A percentile compares a stretch with the other conserved stretches of the same genome.
Conservation (phyloP, 1,140 invertebrate species). For the Monochamus saltuarius region DNA sequence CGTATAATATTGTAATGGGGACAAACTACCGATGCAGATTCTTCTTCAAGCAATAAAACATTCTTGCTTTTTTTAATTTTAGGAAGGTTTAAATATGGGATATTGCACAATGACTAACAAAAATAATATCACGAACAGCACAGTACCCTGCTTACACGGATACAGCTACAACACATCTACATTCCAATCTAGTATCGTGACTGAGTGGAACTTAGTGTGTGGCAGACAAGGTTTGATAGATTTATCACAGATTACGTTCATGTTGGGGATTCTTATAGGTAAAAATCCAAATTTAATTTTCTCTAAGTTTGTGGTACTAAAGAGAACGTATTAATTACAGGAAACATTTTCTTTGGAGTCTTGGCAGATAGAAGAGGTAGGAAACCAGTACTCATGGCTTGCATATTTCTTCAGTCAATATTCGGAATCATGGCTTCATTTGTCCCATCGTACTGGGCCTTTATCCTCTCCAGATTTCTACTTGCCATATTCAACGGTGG, state of each 20-base stretch:
- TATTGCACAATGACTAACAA: conserved; percentile 31
- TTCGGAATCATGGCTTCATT: conserved; percentile 61
- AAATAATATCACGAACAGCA: not conserved
- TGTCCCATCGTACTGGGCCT: conserved; percentile 63
- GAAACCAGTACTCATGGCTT: conserved; percentile 41
- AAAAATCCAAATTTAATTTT: conserved; percentile 7
- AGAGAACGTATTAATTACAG: conserved; percentile 48
- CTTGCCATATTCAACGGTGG: conserved; percentile 70
- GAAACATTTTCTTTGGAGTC: conserved; percentile 57
- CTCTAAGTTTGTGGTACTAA: not conserved
- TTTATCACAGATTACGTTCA: conserved; percentile 55
- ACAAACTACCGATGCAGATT: too few relatives aligned
- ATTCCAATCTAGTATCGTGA: conserved; percentile 54
- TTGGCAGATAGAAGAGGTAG: conserved; percentile 54
- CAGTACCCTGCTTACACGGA: conserved; percentile 37
- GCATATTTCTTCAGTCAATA: conserved; percentile 59
- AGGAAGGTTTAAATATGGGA: conserved; percentile 32
- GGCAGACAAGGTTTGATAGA: conserved; percentile 53
- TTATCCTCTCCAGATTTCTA: conserved; percentile 64
- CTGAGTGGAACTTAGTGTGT: conserved; percentile 58
- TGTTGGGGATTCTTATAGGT: conserved; percentile 56
- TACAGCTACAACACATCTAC: conserved; percentile 56
- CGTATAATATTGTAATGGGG: too few relatives aligned
- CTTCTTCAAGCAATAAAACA: too few relatives aligned
- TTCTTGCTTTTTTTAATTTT: too few relatives aligned